Base-by-base conservation (phyloP, 2,797 vertebrate genomes). In the Enoplosus armatus region DNA sequence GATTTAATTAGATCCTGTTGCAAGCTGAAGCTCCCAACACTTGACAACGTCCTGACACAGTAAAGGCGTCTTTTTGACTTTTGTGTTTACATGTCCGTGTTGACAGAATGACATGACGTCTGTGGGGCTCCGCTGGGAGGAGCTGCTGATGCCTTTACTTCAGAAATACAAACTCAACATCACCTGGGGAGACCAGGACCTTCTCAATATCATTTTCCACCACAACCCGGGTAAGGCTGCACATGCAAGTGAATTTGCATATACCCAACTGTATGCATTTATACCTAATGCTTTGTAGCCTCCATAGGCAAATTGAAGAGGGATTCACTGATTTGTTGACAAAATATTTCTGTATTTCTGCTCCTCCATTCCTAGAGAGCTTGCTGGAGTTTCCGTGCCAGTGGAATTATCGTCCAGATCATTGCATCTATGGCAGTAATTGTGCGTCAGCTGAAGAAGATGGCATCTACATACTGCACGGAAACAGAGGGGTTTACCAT, bases 141-240 rank as follows among this genome's bases (percentile, higher is more conserved):
- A 99, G 89, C 94, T 98, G 71, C 95, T 99, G 70, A 96, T 98
- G 96, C 97, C 97, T 4, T 68, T 98, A 6, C 93, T 98, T 54
- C 98, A 97, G 87, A 98, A 99, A 87, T 99, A 99, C 87, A 98
- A 98, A 72, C 91, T 98, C 58, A 98, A 98, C 88, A 98, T 99
- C 79, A 99, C 97, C 1, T 99, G 98, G 97, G 98, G 98, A 54
- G 98, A 99, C 89, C 98, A 99, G 88, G 98, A 99, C 90, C 95
- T 99, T 7, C 89, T 99, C 71, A 99, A 99, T 89, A 98, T 99
- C 5, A 96, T 99, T 84, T 99, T 99, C 93, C 97, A 97, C 91
- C 94, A 98, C 87, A 99, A 99, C 90, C 96, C 97, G 81, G 97
- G 98, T 98, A 94, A 92, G 80, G 11, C 10, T n/a, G 26, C 53